Evolutionary conservation across 2,113 vertebrate genomes (phyloP), one percentile per base, ranked within the genome.

Genomic region (Picathartes gymnocephalus): DNA sequence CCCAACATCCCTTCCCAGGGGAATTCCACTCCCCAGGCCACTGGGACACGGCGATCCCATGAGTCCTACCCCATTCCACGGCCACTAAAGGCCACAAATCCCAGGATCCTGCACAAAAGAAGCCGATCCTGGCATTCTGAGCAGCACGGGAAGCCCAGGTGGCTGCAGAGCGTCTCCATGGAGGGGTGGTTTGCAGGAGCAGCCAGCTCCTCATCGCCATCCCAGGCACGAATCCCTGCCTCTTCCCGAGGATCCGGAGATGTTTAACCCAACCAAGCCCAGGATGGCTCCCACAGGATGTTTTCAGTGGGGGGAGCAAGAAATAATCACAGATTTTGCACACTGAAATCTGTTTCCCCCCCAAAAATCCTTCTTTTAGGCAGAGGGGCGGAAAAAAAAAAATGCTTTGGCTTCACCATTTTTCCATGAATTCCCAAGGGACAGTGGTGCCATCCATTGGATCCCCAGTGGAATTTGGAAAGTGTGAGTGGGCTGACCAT

Each of bases 1-100:
- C 35, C 21, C 15, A 72, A 23, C 35, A 37, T 48, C 27, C 17
- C 6, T 33, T 78, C 40, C n/a, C n/a, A 15, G 11, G 15, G 20
- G 23, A 21, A 5, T 5, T 53, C 21, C 5, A 0, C 31, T 35
- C 30, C 28, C 35, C 21, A 27, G 17, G 28, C 16, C 42, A 4
- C 27, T 14, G 0, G 0, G 48, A 19, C 6, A 0, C 0, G 0
- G 13, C 0, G 2, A 15, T 20, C 50, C 86, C 6, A 2, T 0
- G 4, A 24, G 12, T 39, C 48, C 48, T 7, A 4, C 6, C 53
- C 74, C 45, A 6, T n/a, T 33, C n/a, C 8, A 4, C 0, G 4
- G 44, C 30, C 48, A 22, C 7, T 40, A 19, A 53, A 39, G n/a
- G 13, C 37, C 21, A 5, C 7, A 53, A 37, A 56, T 31, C 11